Percentiles rank a stretch among this genome's conserved stretches.
Conservation (phyloP, 1,140 invertebrate species). For the Apocrypta bakeri region DNA sequence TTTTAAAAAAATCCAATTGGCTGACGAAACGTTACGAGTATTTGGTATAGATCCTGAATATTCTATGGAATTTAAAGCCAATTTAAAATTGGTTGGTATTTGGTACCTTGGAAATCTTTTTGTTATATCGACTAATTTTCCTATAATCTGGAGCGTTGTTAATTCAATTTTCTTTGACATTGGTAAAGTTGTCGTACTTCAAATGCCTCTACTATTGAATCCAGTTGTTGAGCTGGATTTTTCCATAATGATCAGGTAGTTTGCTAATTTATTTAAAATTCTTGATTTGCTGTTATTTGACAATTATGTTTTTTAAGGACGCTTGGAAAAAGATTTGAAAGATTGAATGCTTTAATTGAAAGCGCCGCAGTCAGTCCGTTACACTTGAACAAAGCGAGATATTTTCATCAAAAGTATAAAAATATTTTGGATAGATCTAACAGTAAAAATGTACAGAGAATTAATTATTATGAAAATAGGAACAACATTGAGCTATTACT, state of each 20-base stretch:
- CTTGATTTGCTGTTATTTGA: background rate
- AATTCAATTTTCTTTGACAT: background rate
- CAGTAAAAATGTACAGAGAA: background rate
- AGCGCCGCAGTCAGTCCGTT: background rate
- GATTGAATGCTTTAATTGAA: slow-evolving; percentile 35
- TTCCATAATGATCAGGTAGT: slow-evolving; percentile 23
- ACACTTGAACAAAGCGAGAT: background rate
- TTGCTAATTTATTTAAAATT: background rate
- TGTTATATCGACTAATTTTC: background rate
- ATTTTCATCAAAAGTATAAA: slow-evolving; percentile 29
- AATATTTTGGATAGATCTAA: slow-evolving; percentile 20
- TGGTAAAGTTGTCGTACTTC: background rate
- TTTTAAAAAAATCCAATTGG: slow-evolving; percentile 22
- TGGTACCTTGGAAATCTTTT: background rate
- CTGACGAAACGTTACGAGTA: slow-evolving; percentile 34
- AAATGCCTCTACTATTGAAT: slow-evolving; percentile 31
- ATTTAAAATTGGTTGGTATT: background rate
- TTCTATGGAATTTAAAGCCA: background rate
- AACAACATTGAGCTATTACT: slow-evolving; percentile 35
- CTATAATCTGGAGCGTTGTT: background rate
- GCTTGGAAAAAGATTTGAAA: slow-evolving; percentile 43
- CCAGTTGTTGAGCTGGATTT: slow-evolving; percentile 37
- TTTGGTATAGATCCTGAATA: slow-evolving; percentile 45
- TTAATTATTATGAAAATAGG: slow-evolving; percentile 27
- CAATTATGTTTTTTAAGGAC: slow-evolving; percentile 18